These are phyloP conservation scores for Neopipo cinnamomea DNA, from an alignment of 2,113 vertebrate species.

Conservation along the genomic window DNA sequence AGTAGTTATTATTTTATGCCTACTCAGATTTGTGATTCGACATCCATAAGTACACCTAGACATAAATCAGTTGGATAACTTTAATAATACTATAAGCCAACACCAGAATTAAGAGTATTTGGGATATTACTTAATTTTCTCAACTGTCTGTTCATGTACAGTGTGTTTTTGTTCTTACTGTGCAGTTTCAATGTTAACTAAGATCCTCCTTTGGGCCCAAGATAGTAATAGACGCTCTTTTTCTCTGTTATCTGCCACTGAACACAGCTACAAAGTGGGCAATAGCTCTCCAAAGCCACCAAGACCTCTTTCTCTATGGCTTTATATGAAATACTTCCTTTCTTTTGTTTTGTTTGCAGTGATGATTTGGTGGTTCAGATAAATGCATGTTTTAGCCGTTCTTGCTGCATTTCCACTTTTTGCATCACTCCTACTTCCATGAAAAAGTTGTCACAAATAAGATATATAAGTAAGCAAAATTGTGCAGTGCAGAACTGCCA, in stretches of 20 bases:
- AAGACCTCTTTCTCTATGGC: background rate
- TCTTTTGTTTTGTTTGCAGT: rapidly evolving
- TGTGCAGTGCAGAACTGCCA: background rate
- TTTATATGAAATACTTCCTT: background rate
- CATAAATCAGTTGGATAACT: background rate
- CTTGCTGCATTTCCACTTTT: background rate
- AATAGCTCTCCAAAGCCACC: background rate
- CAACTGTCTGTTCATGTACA: background rate
- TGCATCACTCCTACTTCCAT: background rate
- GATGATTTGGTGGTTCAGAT: background rate
- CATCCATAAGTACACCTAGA: background rate
- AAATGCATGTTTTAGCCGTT: background rate
- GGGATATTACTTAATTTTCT: constrained; percentile 6
- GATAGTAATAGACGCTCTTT: background rate
- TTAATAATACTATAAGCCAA: background rate
- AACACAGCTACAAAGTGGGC: background rate
- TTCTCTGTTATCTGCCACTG: background rate
- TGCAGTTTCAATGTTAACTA: background rate
- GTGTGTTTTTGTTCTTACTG: background rate
- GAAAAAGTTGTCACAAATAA: background rate
- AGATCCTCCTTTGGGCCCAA: background rate
- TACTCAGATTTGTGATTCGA: constrained; percentile 8
- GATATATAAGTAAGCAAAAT: background rate
- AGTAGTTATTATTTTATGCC: constrained; percentile 70
- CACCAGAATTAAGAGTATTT: background rate